Conservation (phyloP, 1,140 invertebrate genomes). For the Nixonia krombeini region DNA sequence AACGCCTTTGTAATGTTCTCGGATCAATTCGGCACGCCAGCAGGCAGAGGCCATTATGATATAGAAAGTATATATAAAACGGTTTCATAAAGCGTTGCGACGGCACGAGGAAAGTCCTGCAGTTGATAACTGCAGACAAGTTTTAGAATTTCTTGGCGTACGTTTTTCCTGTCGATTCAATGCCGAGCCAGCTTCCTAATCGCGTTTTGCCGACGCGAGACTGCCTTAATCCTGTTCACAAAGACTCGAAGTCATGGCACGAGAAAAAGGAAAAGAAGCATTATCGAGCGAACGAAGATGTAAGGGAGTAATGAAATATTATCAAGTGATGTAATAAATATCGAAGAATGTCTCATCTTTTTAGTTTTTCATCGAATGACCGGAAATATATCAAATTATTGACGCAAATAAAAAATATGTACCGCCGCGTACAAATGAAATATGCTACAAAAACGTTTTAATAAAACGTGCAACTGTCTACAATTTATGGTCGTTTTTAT, state of each 20-base stretch:
- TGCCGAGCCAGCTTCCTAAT: slow-evolving; percentile 16
- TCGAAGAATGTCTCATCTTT: too few species aligned
- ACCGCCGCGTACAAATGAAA: too few species aligned
- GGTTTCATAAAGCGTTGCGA: slow-evolving; percentile 19
- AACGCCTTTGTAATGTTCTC: slow-evolving; percentile 21
- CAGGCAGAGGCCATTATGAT: slow-evolving; percentile 21
- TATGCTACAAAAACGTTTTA: too few species aligned
- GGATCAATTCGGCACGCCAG: slow-evolving; percentile 18
- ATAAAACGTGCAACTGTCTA: too few species aligned
- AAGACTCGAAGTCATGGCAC: not conserved
- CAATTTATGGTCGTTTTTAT: too few species aligned
- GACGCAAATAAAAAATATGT: too few species aligned
- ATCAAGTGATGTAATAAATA: too few species aligned
- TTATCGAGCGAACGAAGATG: too few species aligned
- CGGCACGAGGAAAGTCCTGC: slow-evolving; percentile 6
- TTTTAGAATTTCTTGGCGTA: slow-evolving; percentile 16
- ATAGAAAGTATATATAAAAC: slow-evolving; percentile 22
- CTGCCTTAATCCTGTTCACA: not conserved
- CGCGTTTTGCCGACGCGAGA: slow-evolving; percentile 1
- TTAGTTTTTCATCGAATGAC: too few species aligned
- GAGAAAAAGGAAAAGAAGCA: not conserved
- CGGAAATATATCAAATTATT: too few species aligned
- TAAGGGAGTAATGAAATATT: too few species aligned
- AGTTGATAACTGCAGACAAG: slow-evolving; percentile 14
- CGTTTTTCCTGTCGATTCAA: slow-evolving; percentile 6